Evolutionary conservation across 2,113 vertebrate species (phyloP).

Genomic region (Arenaria interpres): DNA sequence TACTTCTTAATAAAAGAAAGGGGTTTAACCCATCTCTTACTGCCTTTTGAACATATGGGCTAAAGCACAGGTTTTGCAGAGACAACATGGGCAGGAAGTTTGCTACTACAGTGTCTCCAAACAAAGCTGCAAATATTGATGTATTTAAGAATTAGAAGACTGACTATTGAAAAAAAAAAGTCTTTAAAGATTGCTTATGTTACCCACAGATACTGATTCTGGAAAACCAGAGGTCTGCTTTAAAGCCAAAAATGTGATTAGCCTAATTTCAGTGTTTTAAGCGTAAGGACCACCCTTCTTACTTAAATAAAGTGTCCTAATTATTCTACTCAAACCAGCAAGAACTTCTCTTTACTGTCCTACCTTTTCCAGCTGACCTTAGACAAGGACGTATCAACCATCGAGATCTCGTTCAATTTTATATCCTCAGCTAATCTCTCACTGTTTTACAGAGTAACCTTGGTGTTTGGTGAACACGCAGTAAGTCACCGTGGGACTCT

Average conservation of each 20-base stretch:
- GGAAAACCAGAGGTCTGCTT: neutral
- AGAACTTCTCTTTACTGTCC: neutral
- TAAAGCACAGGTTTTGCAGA: neutral
- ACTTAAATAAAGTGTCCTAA: neutral
- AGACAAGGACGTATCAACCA: slow-evolving; percentile 48
- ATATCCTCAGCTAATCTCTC: slow-evolving; percentile 53
- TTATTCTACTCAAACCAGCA: neutral
- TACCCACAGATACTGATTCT: neutral
- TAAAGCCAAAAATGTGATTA: neutral
- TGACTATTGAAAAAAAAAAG: neutral
- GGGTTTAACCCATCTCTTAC: neutral
- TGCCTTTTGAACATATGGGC: neutral
- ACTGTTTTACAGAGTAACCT: slow-evolving; percentile 63
- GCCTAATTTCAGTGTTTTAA: neutral
- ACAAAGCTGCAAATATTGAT: neutral
- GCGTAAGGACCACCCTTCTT: neutral
- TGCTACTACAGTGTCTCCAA: neutral
- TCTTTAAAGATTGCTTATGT: neutral
- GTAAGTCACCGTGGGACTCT: slow-evolving; percentile 59
- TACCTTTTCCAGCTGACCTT: slow-evolving; percentile 45
- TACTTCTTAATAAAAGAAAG: neutral
- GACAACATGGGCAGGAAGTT: neutral
- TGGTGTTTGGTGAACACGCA: slow-evolving; percentile 53
- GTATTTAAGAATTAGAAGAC: neutral
- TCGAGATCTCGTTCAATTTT: slow-evolving; percentile 60